Percentiles rank a stretch among this genome's conserved stretches.
Conservation (phyloP, 2,113 vertebrate genomes). For the Corythaeola cristata region DNA sequence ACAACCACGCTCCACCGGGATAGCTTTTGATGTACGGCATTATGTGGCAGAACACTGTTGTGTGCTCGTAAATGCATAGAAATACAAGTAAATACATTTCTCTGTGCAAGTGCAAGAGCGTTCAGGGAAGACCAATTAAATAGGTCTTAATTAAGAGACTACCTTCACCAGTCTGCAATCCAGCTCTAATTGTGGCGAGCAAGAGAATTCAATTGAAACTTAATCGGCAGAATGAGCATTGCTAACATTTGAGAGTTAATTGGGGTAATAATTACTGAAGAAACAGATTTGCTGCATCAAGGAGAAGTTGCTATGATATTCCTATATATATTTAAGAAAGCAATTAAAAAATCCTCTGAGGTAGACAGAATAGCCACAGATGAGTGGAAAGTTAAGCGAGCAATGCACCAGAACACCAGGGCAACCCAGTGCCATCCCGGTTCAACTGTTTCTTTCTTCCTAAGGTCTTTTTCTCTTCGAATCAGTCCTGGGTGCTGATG, state of each 20-base stretch:
- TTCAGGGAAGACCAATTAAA: slow-evolving; percentile 23
- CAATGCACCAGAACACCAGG: background rate
- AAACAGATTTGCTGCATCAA: background rate
- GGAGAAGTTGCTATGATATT: slow-evolving; percentile 42
- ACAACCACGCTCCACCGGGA: background rate
- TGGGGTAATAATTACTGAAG: slow-evolving; percentile 17
- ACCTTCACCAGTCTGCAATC: background rate
- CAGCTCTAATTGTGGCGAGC: background rate
- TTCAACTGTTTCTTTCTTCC: background rate
- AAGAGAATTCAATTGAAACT: slow-evolving; percentile 6
- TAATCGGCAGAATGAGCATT: slow-evolving; percentile 20
- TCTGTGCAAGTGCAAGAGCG: background rate
- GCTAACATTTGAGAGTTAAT: slow-evolving; percentile 32
- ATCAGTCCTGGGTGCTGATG: background rate
- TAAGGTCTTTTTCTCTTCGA: background rate
- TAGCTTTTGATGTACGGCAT: background rate
- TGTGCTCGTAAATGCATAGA: background rate
- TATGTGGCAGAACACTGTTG: background rate
- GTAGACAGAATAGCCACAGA: background rate
- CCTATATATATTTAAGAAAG: background rate
- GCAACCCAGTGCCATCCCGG: background rate
- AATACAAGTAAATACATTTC: background rate
- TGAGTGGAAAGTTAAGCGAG: background rate
- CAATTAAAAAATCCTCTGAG: background rate
- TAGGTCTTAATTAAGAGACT: slow-evolving; percentile 17